Evolutionary conservation across 2,797 vertebrate genomes (phyloP).

Genomic region (Sebastes miniatus): DNA sequence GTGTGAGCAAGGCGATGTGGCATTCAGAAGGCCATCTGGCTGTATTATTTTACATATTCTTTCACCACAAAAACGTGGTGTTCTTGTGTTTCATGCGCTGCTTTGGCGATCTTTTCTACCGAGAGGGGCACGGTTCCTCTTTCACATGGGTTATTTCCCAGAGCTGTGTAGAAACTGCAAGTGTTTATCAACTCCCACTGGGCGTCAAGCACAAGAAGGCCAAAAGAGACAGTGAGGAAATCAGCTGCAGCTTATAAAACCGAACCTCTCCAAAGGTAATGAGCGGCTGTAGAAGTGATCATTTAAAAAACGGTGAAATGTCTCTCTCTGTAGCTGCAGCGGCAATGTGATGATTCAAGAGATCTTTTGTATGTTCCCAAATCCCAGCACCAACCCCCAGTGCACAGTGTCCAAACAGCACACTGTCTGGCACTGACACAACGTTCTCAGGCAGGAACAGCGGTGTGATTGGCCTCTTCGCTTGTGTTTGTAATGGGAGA

Average conservation of each 20-base stretch:
- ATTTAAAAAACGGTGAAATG: constrained; percentile 14
- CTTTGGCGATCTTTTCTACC: constrained; percentile 69
- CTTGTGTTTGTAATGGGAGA: constrained; percentile 58
- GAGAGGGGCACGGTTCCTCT: constrained; percentile 76
- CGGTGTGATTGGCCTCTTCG: constrained; percentile 59
- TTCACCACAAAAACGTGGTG: constrained; percentile 78
- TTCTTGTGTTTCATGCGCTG: constrained; percentile 80
- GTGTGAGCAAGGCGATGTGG: constrained; percentile 73
- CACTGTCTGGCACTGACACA: constrained; percentile 58
- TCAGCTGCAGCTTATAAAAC: constrained; percentile 42
- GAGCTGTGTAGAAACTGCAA: constrained; percentile 60
- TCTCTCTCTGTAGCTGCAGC: constrained; percentile 42
- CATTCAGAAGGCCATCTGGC: constrained; percentile 85
- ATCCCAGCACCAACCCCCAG: constrained; percentile 57
- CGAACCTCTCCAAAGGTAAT: constrained; percentile 31
- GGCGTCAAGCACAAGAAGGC: constrained; percentile 40
- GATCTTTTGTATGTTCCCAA: constrained; percentile 71
- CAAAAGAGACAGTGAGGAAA: constrained; percentile 52
- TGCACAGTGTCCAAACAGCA: constrained; percentile 55
- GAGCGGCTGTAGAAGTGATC: constrained; percentile 24
- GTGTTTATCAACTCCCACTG: constrained; percentile 64
- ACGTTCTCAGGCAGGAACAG: constrained; percentile 60
- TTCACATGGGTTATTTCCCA: constrained; percentile 75
- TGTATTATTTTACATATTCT: constrained; percentile 88
- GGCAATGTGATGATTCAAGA: constrained; percentile 69